Evolutionary conservation across 2,888 invertebrate species (phyloP).

Genomic region (Clusia tigrina): DNA sequence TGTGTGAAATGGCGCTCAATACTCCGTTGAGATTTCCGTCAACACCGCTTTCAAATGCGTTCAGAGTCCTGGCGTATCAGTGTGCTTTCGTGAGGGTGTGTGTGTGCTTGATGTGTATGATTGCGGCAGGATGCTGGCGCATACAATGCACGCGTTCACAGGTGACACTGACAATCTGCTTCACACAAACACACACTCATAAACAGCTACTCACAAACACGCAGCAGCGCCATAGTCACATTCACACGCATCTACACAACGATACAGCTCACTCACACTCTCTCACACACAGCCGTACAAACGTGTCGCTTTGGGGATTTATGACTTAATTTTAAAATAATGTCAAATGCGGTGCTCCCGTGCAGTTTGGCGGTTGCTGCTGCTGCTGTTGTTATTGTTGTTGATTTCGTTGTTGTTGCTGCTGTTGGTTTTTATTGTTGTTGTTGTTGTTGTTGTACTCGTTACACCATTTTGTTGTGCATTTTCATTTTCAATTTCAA

Average conservation of each 20-base stretch:
- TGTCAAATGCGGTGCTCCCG: conserved; percentile 41
- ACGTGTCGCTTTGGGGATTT: conserved; percentile 33
- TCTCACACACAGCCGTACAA: too few relatives aligned
- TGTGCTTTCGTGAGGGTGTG: not conserved
- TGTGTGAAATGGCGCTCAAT: conserved; percentile 34
- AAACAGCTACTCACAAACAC: not conserved
- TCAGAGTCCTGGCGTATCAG: not conserved
- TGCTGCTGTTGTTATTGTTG: not conserved
- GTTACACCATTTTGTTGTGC: not conserved
- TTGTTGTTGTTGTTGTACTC: not conserved
- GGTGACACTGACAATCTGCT: not conserved
- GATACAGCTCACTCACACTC: too few relatives aligned
- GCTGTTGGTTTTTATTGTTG: not conserved
- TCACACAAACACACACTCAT: not conserved
- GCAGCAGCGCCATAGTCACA: too few relatives aligned
- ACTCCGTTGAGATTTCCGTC: conserved; percentile 43
- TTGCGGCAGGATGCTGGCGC: not conserved
- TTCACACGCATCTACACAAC: too few relatives aligned
- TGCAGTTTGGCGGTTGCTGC: conserved; percentile 21
- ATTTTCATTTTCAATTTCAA: conserved; percentile 44
- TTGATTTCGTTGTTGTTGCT: not conserved
- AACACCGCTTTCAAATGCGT: conserved; percentile 32
- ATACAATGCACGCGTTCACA: not conserved
- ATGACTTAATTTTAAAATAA: conserved; percentile 51
- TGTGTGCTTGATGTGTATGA: not conserved